Conservation (phyloP, 64 coral and sea anemone genomes). For the Orbicella faveolata region DNA sequence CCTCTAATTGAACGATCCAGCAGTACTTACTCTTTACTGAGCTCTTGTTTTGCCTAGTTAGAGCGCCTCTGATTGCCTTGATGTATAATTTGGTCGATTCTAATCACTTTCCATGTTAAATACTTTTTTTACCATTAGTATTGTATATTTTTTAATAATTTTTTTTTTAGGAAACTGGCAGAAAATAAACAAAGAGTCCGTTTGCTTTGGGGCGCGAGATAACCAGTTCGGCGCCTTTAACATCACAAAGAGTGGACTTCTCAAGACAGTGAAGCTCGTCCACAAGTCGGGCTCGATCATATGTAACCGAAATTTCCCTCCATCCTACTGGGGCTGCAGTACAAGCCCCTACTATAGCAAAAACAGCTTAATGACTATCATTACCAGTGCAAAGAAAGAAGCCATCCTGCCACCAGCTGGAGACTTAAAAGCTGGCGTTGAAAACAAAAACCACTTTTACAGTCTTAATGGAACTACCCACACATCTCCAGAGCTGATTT, state of each 20-base stretch:
- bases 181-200: conserved; percentile 6
- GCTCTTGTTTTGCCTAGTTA: too few species aligned
- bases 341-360: not conserved
- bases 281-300: not conserved
- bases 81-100: too few species aligned
- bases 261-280: conserved; percentile 36
- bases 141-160: not conserved
- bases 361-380: not conserved
- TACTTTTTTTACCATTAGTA: too few species aligned
- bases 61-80: too few species aligned
- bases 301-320: too few species aligned
- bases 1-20: too few species aligned
- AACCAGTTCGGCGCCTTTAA: not conserved
- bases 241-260: not conserved
- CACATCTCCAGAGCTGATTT: not conserved
- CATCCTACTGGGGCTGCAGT: not conserved
- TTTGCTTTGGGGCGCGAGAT: conserved; percentile 16
- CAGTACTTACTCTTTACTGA: too few species aligned
- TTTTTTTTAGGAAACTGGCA: conserved; percentile 26
- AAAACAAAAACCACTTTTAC: not conserved
- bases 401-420: not conserved
- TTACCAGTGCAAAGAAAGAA: not conserved
- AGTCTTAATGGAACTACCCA: not conserved
- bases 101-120: too few species aligned
- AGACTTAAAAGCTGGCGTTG: not conserved